Conservation (phyloP, 2,888 invertebrate species). For the Enchytraeus crypticus region DNA sequence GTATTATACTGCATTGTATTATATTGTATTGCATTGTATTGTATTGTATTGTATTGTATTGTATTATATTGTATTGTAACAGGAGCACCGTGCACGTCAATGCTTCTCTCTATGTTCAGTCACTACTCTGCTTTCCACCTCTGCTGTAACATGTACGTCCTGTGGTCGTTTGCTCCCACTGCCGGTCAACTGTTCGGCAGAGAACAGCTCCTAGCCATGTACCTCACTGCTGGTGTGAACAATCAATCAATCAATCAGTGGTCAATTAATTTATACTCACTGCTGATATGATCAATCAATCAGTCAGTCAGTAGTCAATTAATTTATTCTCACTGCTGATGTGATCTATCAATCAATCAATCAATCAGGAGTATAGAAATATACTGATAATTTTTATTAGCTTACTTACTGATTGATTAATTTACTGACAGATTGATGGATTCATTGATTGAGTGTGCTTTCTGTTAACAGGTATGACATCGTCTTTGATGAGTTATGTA, state of each 20-base stretch:
- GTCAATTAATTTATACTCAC: background rate
- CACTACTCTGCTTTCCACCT: conserved; percentile 80
- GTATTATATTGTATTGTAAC: too few species aligned
- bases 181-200: conserved; percentile 69
- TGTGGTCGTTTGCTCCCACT: conserved; percentile 59
- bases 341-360: too few species aligned
- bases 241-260: background rate
- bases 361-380: too few species aligned
- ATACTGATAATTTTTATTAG: background rate
- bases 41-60: too few species aligned
- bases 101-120: conserved; percentile 89
- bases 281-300: background rate
- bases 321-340: too few species aligned
- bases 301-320: too few species aligned
- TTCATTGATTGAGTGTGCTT: background rate
- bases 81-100: conserved; percentile 72
- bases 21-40: too few species aligned
- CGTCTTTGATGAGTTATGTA: conserved; percentile 73
- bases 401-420: background rate
- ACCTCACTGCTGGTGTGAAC: conserved; percentile 64
- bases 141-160: conserved; percentile 88
- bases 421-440: background rate
- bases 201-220: conserved; percentile 84
- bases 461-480: conserved; percentile 58
- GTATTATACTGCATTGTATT: too few species aligned